A percentile compares a stretch with the other conserved stretches of the same genome.
Conservation (phyloP, 2,888 invertebrate species). For the Campoplex capitator region DNA sequence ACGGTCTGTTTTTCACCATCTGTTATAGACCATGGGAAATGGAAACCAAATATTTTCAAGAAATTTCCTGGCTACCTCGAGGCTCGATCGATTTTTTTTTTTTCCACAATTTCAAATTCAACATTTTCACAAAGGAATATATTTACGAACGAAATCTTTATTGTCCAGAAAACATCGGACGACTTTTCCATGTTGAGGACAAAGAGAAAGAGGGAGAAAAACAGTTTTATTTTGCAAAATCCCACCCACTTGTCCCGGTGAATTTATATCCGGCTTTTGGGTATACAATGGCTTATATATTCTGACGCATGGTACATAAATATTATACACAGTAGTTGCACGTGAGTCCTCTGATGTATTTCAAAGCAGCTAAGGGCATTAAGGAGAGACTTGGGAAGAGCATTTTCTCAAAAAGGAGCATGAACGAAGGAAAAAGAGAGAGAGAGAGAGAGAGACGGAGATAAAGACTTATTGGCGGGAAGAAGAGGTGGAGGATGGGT, state of each 20-base stretch:
- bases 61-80: neutral
- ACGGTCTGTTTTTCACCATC: too few species aligned
- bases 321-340: neutral
- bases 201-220: neutral
- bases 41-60: neutral
- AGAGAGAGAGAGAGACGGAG: constrained; percentile 16
- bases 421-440: constrained; percentile 57
- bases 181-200: constrained; percentile 6
- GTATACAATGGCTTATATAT: constrained; percentile 28
- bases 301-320: constrained; percentile 54
- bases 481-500: neutral
- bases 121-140: neutral
- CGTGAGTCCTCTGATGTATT: constrained; percentile 54
- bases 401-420: constrained; percentile 59
- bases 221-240: constrained; percentile 21
- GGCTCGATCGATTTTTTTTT: neutral
- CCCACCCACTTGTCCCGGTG: constrained; percentile 42
- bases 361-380: constrained; percentile 44
- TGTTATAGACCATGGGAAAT: neutral
- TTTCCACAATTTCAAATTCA: neutral
- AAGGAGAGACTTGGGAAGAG: constrained; percentile 6
- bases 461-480: constrained; percentile 59
- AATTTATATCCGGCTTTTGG: constrained; percentile 70
- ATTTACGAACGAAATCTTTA: constrained; percentile 5
- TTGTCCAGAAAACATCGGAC: neutral